Base-by-base conservation (phyloP, 2,888 invertebrate genomes). In the Lomographa bimaculata region DNA sequence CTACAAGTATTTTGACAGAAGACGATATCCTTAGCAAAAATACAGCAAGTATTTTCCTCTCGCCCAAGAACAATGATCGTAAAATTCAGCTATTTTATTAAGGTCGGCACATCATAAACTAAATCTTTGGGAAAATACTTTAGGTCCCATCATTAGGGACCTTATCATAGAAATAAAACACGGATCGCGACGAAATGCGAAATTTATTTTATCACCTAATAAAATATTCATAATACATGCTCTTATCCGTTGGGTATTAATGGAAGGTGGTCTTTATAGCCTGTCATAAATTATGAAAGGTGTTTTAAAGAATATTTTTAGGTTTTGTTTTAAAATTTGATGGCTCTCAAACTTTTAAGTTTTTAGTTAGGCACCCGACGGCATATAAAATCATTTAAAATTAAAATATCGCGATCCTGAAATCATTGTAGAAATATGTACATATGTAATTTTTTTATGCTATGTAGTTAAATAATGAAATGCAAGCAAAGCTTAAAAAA, bases 41-140 rank as follows among this genome's bases (percentile, higher is more conserved):
- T 18, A 37, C 32, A 43, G 32, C 32, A 21, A 23, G 29, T 8
- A 49, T 50, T 52, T 49, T 37, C 41, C 35, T 43, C 32, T 41
- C 41, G 39, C 33, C 23, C 34, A 44, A 32, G 40, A 49, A 46
- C 46, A 44, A 39, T 35, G 48, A 41, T 49, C 54, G 50, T 54
- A 54, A 54, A 54, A 39, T 46, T 40, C 36, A 37, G 35, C 26
- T 50, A 46, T 51, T 54, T 54, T 54, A 54, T 51, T 46, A 51
- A 50, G 54, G 54, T 51, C 46, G 43, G 45, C 29, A 45, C 45
- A 39, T 45, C 45, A 49, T 54, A 54, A 54, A 54, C 49, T 54
- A 54, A 54, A 54, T 49, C 46, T 51, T 28, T 42, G 29, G 36
- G 40, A 51, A 50, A 54, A 54, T 54, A 49, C 50, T 54, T 47